These are phyloP conservation scores for Troides oblongomaculatus DNA, from an alignment of 2,888 invertebrate genomes.

Conservation along the genomic window DNA sequence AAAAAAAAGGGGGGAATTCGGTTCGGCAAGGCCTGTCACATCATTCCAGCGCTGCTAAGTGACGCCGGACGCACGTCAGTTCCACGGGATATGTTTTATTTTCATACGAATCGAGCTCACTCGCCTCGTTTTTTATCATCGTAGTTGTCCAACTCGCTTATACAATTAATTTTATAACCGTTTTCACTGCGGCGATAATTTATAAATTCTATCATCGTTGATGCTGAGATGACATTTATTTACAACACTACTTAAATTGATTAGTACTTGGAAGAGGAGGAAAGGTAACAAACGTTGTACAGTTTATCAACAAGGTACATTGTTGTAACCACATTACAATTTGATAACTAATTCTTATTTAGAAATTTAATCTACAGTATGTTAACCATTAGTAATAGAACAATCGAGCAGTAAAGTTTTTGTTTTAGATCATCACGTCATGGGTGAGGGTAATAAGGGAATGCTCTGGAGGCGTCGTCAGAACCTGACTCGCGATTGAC, in stretches of 20 bases:
- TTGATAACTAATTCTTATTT: too few species aligned
- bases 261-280: too few species aligned
- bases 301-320: too few species aligned
- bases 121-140: constrained; percentile 74
- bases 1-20: constrained; percentile 67
- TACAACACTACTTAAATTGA: too few species aligned
- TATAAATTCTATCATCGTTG: constrained; percentile 32
- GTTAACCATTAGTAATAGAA: constrained; percentile 10
- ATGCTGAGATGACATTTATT: background rate
- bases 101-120: constrained; percentile 72
- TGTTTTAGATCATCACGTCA: constrained; percentile 28
- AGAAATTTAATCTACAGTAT: too few species aligned
- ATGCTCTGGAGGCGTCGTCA: constrained; percentile 47
- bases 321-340: too few species aligned
- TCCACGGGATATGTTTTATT: constrained; percentile 72
- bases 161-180: constrained; percentile 62
- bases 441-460: constrained; percentile 57
- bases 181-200: constrained; percentile 33
- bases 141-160: constrained; percentile 67
- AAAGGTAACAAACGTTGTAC: too few species aligned
- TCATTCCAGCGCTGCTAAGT: constrained; percentile 79
- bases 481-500: constrained; percentile 67
- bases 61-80: constrained; percentile 80
- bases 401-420: constrained; percentile 3
- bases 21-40: constrained; percentile 78